Conservation (phyloP, 1,140 invertebrate species). For the Polypedilum vanderplanki region DNA sequence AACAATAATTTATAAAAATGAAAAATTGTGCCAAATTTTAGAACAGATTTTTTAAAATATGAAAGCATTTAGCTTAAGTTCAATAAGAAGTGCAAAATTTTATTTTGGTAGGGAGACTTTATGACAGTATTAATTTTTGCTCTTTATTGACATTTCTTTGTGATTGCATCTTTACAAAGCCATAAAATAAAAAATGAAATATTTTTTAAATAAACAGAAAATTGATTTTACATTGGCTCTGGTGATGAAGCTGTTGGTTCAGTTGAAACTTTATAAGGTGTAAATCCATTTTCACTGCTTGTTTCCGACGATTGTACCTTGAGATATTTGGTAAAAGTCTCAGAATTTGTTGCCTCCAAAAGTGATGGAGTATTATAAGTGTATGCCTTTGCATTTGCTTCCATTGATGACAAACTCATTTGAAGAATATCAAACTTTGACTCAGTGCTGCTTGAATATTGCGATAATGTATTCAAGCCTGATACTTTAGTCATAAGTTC, state of each 20-base stretch:
- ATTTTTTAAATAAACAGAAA: neutral
- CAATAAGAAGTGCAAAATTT: neutral
- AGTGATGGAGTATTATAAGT: neutral
- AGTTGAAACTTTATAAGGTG: neutral
- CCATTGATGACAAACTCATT: neutral
- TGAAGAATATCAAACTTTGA: neutral
- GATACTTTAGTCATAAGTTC: slow-evolving; percentile 28
- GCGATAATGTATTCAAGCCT: neutral
- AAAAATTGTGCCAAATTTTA: neutral
- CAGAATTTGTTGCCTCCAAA: slow-evolving; percentile 2
- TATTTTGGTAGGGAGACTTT: neutral
- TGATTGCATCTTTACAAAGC: neutral
- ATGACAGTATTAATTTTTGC: neutral
- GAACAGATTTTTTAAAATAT: neutral
- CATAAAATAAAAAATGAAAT: neutral
- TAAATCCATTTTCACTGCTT: neutral
- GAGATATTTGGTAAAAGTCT: neutral
- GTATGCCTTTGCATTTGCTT: neutral
- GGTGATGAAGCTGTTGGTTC: neutral
- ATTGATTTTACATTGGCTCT: neutral
- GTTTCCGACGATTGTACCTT: neutral
- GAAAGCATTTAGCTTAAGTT: neutral
- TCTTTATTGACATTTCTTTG: slow-evolving; percentile 5
- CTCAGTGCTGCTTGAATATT: neutral
- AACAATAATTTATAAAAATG: neutral